A percentile compares a stretch with the other conserved stretches of the same genome.
Conservation (phyloP, 2,797 vertebrate species). For the Ciconia nigra region DNA sequence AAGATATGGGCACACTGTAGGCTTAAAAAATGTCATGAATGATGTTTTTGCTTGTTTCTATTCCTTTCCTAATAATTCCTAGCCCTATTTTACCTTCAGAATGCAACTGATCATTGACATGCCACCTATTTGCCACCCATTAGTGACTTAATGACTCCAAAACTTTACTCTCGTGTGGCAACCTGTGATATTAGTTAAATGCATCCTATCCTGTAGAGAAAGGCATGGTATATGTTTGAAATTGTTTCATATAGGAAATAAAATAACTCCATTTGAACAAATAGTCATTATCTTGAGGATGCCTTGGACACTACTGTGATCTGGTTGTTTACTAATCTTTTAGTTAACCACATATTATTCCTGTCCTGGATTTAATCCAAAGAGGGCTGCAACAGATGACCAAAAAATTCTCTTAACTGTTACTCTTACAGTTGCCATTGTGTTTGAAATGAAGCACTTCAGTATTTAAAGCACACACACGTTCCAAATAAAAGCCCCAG, state of each 20-base stretch:
- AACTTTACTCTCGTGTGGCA: not conserved
- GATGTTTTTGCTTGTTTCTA: not conserved
- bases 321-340: not conserved
- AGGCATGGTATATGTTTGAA: not conserved
- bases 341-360: not conserved
- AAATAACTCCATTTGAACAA: not conserved
- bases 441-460: not conserved
- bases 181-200: not conserved
- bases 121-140: fast-evolving
- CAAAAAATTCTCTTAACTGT: not conserved
- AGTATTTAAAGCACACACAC: not conserved
- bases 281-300: not conserved
- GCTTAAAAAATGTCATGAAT: not conserved
- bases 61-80: not conserved
- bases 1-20: fast-evolving
- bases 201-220: not conserved
- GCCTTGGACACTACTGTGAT: not conserved
- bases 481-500: not conserved
- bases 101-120: not conserved
- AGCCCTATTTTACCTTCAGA: not conserved
- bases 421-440: not conserved
- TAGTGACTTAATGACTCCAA: not conserved
- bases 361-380: not conserved
- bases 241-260: not conserved
- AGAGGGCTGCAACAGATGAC: not conserved